phyloP scores from a whole-genome alignment of 2,888 invertebrate genomes.

The Mythimna lalbum region DNA sequence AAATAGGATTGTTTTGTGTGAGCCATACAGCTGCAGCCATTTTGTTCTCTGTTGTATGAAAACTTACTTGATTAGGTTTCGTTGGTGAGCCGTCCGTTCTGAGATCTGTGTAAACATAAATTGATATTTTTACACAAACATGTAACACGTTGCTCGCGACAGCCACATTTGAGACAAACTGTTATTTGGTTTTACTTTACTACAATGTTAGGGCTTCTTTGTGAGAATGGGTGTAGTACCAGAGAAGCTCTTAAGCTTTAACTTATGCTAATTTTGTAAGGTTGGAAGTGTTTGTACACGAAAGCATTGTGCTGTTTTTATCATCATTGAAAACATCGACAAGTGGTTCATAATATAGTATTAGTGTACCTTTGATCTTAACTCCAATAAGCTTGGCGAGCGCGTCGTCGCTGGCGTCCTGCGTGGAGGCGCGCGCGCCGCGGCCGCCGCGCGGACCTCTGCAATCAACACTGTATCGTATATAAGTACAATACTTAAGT shows the following conservation, averaged over 20 bases:
- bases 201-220: too few relatives aligned
- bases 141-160: not conserved
- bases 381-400: conserved; percentile 86
- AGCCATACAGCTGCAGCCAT: not conserved
- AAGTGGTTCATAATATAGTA: not conserved
- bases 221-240: too few relatives aligned
- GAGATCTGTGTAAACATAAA: conserved; percentile 75
- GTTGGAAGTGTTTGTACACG: too few relatives aligned
- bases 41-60: not conserved
- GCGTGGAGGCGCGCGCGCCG: conserved; percentile 18
- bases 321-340: too few relatives aligned
- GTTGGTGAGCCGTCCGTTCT: conserved; percentile 77
- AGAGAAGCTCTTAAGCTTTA: too few relatives aligned
- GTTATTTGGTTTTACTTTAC: too few relatives aligned
- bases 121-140: not conserved
- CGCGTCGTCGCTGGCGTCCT: conserved; percentile 75
- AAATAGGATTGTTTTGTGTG: not conserved
- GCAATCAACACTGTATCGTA: conserved; percentile 42
- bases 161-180: not conserved
- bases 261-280: too few relatives aligned
- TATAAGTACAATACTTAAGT: conserved; percentile 12
- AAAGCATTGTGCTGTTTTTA: too few relatives aligned
- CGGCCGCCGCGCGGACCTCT: conserved; percentile 34
- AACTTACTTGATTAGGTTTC: conserved; percentile 81
- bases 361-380: conserved; percentile 82